Conservation (phyloP, 1,140 invertebrate species). For the Anagrus nilaparvatae region DNA sequence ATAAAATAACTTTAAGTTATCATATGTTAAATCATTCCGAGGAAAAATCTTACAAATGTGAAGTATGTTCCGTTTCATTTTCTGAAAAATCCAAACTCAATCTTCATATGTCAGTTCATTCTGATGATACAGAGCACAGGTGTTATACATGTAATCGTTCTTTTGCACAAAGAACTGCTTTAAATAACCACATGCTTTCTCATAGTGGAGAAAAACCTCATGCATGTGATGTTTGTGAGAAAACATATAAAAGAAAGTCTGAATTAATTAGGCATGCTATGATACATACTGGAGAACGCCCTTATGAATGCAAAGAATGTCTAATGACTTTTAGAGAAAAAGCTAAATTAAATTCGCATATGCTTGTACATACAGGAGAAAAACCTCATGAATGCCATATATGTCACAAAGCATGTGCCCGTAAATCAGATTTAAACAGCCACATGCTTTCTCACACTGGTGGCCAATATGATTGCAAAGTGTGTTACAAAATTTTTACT, state of each 20-base stretch:
- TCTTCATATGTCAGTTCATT: slow-evolving; percentile 58
- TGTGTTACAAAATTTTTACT: slow-evolving; percentile 64
- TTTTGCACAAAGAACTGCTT: slow-evolving; percentile 31
- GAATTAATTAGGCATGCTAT: slow-evolving; percentile 43
- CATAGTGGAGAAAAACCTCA: slow-evolving; percentile 45
- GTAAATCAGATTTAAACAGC: slow-evolving; percentile 37
- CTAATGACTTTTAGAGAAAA: slow-evolving; percentile 44
- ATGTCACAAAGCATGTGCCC: slow-evolving; percentile 36
- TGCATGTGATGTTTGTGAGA: slow-evolving; percentile 44
- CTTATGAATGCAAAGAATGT: slow-evolving; percentile 45
- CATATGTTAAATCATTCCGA: slow-evolving; percentile 40
- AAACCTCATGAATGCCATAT: slow-evolving; percentile 56
- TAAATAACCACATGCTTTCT: slow-evolving; percentile 37
- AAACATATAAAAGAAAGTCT: slow-evolving; percentile 42
- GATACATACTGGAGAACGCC: slow-evolving; percentile 46
- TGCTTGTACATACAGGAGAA: slow-evolving; percentile 59
- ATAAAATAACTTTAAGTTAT: slow-evolving; percentile 39
- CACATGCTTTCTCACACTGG: slow-evolving; percentile 41
- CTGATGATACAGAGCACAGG: slow-evolving; percentile 58
- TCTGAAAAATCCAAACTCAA: slow-evolving; percentile 46
- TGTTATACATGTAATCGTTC: slow-evolving; percentile 45
- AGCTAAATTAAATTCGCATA: slow-evolving; percentile 58
- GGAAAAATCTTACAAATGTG: slow-evolving; percentile 42
- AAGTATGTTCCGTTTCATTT: slow-evolving; percentile 42
- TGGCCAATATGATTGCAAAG: slow-evolving; percentile 56